These are phyloP conservation scores for Oscheius sp. DNA, from an alignment of 2,888 invertebrate species.

Conservation along the genomic window DNA sequence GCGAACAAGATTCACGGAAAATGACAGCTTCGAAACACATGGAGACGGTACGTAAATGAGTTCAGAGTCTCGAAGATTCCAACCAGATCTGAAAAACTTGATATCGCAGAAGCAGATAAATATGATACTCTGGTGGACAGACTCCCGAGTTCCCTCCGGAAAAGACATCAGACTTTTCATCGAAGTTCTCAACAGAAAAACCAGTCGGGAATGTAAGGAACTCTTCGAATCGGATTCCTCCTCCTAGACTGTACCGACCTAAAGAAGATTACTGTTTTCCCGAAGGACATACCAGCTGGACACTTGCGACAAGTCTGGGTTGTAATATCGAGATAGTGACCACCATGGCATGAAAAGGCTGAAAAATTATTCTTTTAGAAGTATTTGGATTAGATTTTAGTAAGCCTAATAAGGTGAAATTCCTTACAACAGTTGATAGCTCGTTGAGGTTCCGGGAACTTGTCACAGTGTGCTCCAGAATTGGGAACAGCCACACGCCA, in stretches of 20 bases:
- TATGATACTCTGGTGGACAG: constrained; percentile 33
- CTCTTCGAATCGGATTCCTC: constrained; percentile 77
- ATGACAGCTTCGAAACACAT: constrained; percentile 77
- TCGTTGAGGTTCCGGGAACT: constrained; percentile 75
- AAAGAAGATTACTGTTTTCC: not conserved
- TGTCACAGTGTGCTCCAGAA: constrained; percentile 67
- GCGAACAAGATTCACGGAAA: constrained; percentile 77
- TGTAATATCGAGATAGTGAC: constrained; percentile 77
- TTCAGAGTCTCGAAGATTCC: constrained; percentile 76
- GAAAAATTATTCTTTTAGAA: constrained; percentile 34
- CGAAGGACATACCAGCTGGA: constrained; percentile 67
- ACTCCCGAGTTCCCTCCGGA: not conserved
- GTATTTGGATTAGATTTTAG: not conserved
- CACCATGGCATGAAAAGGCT: constrained; percentile 77
- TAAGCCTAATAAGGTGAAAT: too few species aligned
- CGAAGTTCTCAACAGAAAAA: constrained; percentile 69
- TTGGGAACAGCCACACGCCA: constrained; percentile 79
- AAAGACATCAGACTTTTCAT: constrained; percentile 36
- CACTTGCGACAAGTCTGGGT: constrained; percentile 77
- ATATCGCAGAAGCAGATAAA: not conserved
- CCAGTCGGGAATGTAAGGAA: constrained; percentile 77
- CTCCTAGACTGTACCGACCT: constrained; percentile 78
- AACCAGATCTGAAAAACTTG: constrained; percentile 74
- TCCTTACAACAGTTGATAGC: constrained; percentile 78
- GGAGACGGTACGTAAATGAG: constrained; percentile 76